These are phyloP conservation scores for Dromius quadrimaculatus DNA, from an alignment of 2,888 invertebrate species.

Conservation along the genomic window DNA sequence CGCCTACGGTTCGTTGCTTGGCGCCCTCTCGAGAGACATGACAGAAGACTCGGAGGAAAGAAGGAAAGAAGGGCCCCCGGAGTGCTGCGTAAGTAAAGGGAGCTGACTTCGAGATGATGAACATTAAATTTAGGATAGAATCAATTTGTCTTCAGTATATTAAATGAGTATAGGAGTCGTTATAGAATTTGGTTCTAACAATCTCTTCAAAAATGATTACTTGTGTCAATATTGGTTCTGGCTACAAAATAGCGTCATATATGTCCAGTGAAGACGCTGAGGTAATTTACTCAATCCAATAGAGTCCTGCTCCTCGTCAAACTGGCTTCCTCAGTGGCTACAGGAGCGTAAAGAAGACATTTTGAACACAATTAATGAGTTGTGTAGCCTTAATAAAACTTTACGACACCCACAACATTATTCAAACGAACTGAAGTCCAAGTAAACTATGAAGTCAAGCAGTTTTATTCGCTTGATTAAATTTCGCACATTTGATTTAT, in stretches of 20 bases:
- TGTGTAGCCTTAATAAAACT: conserved; percentile 40
- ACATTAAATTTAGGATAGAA: conserved; percentile 12
- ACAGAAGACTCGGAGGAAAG: too few species aligned
- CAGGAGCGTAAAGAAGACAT: conserved; percentile 27
- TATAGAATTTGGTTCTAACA: too few species aligned
- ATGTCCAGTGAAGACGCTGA: not conserved
- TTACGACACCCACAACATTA: conserved; percentile 35
- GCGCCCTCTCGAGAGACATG: conserved; percentile 16
- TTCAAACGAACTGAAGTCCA: conserved; percentile 23
- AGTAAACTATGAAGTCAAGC: conserved; percentile 21
- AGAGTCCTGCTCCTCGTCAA: not conserved
- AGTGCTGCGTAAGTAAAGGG: not conserved
- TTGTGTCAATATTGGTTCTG: not conserved
- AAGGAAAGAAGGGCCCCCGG: conserved; percentile 11
- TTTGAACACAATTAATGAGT: conserved; percentile 40
- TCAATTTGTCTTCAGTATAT: conserved; percentile 4
- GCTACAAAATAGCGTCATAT: not conserved
- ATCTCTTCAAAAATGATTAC: conserved; percentile 2
- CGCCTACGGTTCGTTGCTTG: conserved; percentile 27
- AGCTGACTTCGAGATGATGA: not conserved
- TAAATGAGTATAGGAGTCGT: conserved; percentile 10
- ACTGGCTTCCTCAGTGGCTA: not conserved
- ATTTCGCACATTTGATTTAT: too few species aligned
- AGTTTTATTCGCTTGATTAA: conserved; percentile 32
- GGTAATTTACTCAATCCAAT: not conserved